These are phyloP conservation scores for Vimba vimba DNA, from an alignment of 2,113 vertebrate species.

Conservation along the genomic window DNA sequence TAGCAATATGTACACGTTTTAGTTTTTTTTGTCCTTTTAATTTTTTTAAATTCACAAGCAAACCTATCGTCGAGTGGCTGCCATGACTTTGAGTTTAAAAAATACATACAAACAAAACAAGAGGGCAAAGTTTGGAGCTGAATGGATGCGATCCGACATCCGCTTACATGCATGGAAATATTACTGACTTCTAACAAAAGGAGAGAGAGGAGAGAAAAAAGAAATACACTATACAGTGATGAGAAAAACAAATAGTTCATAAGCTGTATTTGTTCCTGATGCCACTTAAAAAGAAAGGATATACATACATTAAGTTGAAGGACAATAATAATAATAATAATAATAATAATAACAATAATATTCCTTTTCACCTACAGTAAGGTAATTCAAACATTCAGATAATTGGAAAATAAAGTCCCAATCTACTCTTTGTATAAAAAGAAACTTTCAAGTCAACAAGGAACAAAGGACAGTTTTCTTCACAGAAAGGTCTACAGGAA, in stretches of 20 bases:
- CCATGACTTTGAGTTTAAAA: slow-evolving; percentile 85
- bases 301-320: slow-evolving; percentile 89
- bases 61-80: slow-evolving; percentile 73
- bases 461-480: slow-evolving; percentile 70
- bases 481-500: slow-evolving; percentile 82
- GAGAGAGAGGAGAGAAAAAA: slow-evolving; percentile 81
- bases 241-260: slow-evolving; percentile 54
- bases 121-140: slow-evolving; percentile 85
- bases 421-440: slow-evolving; percentile 67
- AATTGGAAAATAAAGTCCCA: slow-evolving; percentile 81
- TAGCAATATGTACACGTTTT: slow-evolving; percentile 92
- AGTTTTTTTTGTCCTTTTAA: not conserved
- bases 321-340: slow-evolving; percentile 68
- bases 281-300: slow-evolving; percentile 71
- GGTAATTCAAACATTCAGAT: slow-evolving; percentile 84
- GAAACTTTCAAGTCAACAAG: slow-evolving; percentile 68
- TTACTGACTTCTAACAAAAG: slow-evolving; percentile 88
- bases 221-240: slow-evolving; percentile 75
- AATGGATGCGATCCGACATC: slow-evolving; percentile 83
- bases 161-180: slow-evolving; percentile 94
- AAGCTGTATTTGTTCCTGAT: slow-evolving; percentile 84
- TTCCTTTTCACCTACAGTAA: slow-evolving; percentile 78
- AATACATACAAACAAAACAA: slow-evolving; percentile 83
- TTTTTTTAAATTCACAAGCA: slow-evolving; percentile 30
- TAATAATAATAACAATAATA: slow-evolving; percentile 23